These are phyloP conservation scores for Hirudo medicinalis DNA, from an alignment of 1,140 invertebrate species.

Conservation along the genomic window DNA sequence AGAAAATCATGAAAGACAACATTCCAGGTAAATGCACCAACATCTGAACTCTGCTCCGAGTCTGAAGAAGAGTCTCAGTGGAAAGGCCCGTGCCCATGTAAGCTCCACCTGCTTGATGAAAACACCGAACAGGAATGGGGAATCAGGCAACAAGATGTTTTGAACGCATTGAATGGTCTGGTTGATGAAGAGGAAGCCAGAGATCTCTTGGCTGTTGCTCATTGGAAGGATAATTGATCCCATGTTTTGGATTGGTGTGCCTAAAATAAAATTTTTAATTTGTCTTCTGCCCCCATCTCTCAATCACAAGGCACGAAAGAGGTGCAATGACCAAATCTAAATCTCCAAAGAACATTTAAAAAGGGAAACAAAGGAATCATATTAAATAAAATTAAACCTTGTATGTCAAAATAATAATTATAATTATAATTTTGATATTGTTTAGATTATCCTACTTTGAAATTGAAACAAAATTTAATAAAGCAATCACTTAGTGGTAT, in stretches of 20 bases:
- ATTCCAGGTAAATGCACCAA: slow-evolving; percentile 28
- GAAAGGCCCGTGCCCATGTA: slow-evolving; percentile 73
- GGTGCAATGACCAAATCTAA: too few species aligned
- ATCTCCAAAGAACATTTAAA: too few species aligned
- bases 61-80: slow-evolving; percentile 59
- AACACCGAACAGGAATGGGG: slow-evolving; percentile 65
- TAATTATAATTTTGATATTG: too few species aligned
- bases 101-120: slow-evolving; percentile 73
- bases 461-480: too few species aligned
- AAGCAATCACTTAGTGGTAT: too few species aligned
- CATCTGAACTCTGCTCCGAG: slow-evolving; percentile 70
- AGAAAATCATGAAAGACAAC: background rate
- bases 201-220: slow-evolving; percentile 60
- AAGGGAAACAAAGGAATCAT: too few species aligned
- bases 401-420: too few species aligned
- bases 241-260: slow-evolving; percentile 57
- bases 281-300: too few species aligned
- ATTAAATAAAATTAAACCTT: too few species aligned
- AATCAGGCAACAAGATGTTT: slow-evolving; percentile 56
- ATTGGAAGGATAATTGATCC: slow-evolving; percentile 43
- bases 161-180: slow-evolving; percentile 70
- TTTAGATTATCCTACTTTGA: too few species aligned
- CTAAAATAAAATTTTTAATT: slow-evolving; percentile 38
- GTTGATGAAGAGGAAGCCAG: slow-evolving; percentile 68
- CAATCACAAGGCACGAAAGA: too few species aligned